Conservation (phyloP, 2,888 invertebrate species). For the Amblyteles armatorius region DNA sequence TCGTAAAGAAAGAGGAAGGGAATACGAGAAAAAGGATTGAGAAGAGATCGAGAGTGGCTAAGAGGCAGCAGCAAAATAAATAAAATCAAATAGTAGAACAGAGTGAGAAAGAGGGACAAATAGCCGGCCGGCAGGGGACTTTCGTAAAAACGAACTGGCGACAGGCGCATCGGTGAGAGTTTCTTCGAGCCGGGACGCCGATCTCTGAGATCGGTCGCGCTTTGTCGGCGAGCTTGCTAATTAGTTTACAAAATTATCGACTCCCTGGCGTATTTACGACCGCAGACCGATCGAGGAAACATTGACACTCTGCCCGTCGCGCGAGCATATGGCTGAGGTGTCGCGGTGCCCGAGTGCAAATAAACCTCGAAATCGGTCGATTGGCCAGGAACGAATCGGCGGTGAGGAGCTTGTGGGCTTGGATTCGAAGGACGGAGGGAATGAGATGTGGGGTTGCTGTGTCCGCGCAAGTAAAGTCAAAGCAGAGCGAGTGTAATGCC, state of each 20-base stretch:
- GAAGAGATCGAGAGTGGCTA: conserved; percentile 62
- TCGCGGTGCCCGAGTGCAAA: conserved; percentile 68
- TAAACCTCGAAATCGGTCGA: conserved; percentile 74
- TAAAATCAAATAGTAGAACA: conserved; percentile 74
- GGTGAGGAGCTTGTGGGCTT: conserved; percentile 38
- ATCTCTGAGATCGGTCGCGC: conserved; percentile 77
- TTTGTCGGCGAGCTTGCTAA: conserved; percentile 84
- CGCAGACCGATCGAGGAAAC: conserved; percentile 69
- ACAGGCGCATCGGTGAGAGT: conserved; percentile 74
- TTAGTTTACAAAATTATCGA: conserved; percentile 85
- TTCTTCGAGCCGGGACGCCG: conserved; percentile 60
- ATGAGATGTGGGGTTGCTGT: conserved; percentile 34
- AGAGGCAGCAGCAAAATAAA: conserved; percentile 66
- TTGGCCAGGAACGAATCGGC: conserved; percentile 60
- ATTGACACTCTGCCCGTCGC: conserved; percentile 76
- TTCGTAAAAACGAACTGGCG: conserved; percentile 72
- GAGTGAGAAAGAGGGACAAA: conserved; percentile 73
- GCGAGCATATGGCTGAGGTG: conserved; percentile 75
- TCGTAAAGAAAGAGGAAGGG: conserved; percentile 77
- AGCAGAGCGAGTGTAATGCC: conserved; percentile 3
- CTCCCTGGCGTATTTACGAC: conserved; percentile 78
- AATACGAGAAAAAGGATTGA: conserved; percentile 73
- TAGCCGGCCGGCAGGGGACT: conserved; percentile 71
- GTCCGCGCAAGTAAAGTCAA: conserved; percentile 17
- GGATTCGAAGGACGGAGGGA: conserved; percentile 29